Base-by-base conservation (phyloP, 2,113 vertebrate genomes). In the Odocoileus hemionus region DNA sequence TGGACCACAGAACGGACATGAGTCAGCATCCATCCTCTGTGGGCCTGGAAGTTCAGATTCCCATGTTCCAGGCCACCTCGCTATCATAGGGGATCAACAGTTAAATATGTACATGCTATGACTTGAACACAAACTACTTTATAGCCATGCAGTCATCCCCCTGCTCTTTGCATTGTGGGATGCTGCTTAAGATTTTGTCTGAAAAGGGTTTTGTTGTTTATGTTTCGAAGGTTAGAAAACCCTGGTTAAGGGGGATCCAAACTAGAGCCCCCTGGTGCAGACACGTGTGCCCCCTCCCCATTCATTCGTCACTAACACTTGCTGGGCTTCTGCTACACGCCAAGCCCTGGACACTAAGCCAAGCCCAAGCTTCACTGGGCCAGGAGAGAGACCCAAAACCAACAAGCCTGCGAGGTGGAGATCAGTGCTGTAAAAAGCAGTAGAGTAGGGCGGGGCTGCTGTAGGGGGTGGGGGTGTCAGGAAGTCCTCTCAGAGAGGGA, bases 221-320 rank as follows among this genome's bases (percentile, higher is more conserved):
- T 16, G 21, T 43, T 45, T 67, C 12, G 1, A 70, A 36, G 60
- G 30, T 23, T 7, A 55, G 39, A 33, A 30, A 12, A 5, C 33
- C 74, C 93, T 47, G n/a, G 23, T 4, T 17, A 2, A 19, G 50
- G 26, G 25, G 23, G 39, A 50, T 25, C 10, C 39, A 50, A 5
- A 12, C 9, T 67, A 36, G 54, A 57, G 64, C 21, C 15, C 61
- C 76, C 28, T 2, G 52, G 6, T 26, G 0, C 3, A 74, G 50
- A 0, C 5, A 25, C 3, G 0, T 47, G 50, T 5, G 16, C 28
- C 15, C 45, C 1, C 52, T n/a, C 13, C 16, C 10, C 10, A 3
- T 3, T 80, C 16, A 11, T 16, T 3, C 14, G 26, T 17, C 39
- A 10, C 55, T 14, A 43, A 14, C 16, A 0, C 26, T 55, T 17